phyloP scores from a whole-genome alignment of 2,888 invertebrate genomes.

The Eremobia ochroleuca region DNA sequence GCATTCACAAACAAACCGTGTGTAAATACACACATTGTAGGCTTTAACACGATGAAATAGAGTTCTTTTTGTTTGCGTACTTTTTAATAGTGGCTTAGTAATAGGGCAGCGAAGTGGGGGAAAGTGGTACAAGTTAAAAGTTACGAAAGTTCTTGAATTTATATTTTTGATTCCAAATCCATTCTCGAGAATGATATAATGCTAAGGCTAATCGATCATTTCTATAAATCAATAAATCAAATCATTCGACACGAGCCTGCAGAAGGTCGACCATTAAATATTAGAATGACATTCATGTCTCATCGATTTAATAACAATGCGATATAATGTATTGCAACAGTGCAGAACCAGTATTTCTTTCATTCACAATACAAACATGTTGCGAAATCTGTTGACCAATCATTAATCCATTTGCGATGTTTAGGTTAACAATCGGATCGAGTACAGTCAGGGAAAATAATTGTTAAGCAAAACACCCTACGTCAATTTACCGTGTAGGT shows the following conservation, averaged over 20 bases:
- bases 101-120: slow-evolving; percentile 58
- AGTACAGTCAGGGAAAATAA: background rate
- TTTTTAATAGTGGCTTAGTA: slow-evolving; percentile 59
- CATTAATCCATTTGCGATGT: slow-evolving; percentile 32
- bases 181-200: background rate
- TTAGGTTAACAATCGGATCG: background rate
- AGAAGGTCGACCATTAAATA: slow-evolving; percentile 42
- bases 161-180: background rate
- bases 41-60: slow-evolving; percentile 41
- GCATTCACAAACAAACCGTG: slow-evolving; percentile 48
- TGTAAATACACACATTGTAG: slow-evolving; percentile 20
- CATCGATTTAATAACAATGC: slow-evolving; percentile 44
- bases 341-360: slow-evolving; percentile 11
- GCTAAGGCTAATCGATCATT: slow-evolving; percentile 40
- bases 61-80: slow-evolving; percentile 43
- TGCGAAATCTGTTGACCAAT: slow-evolving; percentile 15
- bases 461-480: background rate
- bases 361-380: slow-evolving; percentile 19
- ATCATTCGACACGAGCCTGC: slow-evolving; percentile 9
- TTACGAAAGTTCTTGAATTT: slow-evolving; percentile 1
- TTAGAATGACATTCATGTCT: slow-evolving; percentile 38
- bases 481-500: background rate
- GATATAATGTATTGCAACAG: slow-evolving; percentile 28
- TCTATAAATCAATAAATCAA: slow-evolving; percentile 35
- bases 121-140: slow-evolving; percentile 50